Evolutionary conservation across 1,140 invertebrate genomes (phyloP).

Genomic region (Neuroterus valhalla): DNA sequence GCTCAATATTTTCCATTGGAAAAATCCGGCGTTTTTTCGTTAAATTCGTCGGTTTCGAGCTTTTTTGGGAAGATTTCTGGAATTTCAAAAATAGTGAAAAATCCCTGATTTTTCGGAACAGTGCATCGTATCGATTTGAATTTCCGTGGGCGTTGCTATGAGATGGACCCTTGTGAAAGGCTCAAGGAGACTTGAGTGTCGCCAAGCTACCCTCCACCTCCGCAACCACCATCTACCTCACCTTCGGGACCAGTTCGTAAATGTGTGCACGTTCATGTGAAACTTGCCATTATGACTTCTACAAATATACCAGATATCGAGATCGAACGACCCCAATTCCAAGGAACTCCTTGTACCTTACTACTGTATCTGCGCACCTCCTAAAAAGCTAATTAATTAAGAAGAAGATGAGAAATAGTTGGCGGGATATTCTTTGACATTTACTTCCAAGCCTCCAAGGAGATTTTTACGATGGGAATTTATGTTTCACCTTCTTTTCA

Average conservation of each 20-base stretch:
- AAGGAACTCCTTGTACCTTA: not conserved
- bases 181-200: conserved; percentile 73
- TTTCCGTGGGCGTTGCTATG: conserved; percentile 76
- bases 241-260: conserved; percentile 50
- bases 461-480: too few species aligned
- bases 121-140: conserved; percentile 75
- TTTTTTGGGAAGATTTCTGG: conserved; percentile 46
- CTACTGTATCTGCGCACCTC: conserved; percentile 3
- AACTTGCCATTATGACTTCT: conserved; percentile 65
- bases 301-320: conserved; percentile 67
- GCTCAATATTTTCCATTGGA: conserved; percentile 42
- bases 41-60: conserved; percentile 26
- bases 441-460: too few species aligned
- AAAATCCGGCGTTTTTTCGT: conserved; percentile 33
- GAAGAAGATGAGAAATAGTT: not conserved
- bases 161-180: conserved; percentile 76
- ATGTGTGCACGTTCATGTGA: conserved; percentile 41
- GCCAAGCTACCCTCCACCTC: conserved; percentile 71
- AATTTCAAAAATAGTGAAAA: conserved; percentile 70
- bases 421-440: too few species aligned
- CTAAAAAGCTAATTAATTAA: conserved; percentile 27
- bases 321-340: conserved; percentile 52
- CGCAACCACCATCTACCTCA: conserved; percentile 56
- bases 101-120: conserved; percentile 72
- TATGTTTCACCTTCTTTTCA: too few species aligned